Evolutionary conservation across 2,113 vertebrate genomes (phyloP).

Genomic region (Aramus guarauna): DNA sequence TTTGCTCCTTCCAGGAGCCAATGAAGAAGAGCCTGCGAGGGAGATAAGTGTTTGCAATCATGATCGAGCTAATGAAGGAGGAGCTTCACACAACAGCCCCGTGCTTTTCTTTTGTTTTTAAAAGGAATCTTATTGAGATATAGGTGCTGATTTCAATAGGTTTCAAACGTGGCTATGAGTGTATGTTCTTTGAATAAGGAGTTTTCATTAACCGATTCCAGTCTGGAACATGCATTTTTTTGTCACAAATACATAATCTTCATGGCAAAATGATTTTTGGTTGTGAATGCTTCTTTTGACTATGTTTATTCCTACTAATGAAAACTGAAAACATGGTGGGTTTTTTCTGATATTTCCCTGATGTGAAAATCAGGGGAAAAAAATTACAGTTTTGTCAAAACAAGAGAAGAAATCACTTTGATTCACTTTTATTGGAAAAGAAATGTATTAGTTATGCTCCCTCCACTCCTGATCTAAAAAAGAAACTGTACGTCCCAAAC

Average conservation of each 20-base stretch:
- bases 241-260: not conserved
- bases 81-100: not conserved
- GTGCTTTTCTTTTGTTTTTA: not conserved
- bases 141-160: not conserved
- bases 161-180: not conserved
- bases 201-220: not conserved
- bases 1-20: not conserved
- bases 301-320: not conserved
- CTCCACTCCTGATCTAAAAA: not conserved
- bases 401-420: not conserved
- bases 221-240: not conserved
- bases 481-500: not conserved
- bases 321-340: not conserved
- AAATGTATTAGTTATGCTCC: not conserved
- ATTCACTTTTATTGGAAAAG: not conserved
- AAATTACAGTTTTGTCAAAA: not conserved
- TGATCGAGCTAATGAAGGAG: rapidly evolving
- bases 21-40: not conserved
- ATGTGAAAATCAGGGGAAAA: not conserved
- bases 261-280: not conserved
- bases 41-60: not conserved
- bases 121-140: not conserved
- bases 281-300: not conserved
- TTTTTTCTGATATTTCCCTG: not conserved
- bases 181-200: not conserved